Conservation (phyloP, 2,113 vertebrate genomes). For the Thunnus thynnus region DNA sequence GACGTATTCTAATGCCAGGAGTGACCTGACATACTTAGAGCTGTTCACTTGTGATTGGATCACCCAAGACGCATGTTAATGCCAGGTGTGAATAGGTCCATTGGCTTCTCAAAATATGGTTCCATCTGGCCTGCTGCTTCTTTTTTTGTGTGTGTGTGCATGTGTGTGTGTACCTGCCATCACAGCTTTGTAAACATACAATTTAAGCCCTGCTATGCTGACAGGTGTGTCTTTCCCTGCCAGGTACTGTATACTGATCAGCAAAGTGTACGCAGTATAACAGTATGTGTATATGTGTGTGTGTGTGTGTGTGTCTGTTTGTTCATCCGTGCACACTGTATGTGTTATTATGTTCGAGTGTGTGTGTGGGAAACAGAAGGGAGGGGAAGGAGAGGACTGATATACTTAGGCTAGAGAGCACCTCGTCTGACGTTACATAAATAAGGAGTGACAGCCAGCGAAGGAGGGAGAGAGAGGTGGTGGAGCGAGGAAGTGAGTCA, state of each 20-base stretch:
- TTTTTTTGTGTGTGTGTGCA: slow-evolving; percentile 18
- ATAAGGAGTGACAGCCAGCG: slow-evolving; percentile 64
- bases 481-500: slow-evolving; percentile 58
- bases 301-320: slow-evolving; percentile 13
- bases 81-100: not conserved
- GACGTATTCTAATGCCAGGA: too few species aligned
- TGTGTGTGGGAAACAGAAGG: slow-evolving; percentile 5
- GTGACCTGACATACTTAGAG: too few species aligned
- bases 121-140: slow-evolving; percentile 47
- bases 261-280: not conserved
- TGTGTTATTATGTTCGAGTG: slow-evolving; percentile 6
- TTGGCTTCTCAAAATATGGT: slow-evolving; percentile 51
- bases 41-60: too few species aligned
- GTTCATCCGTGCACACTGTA: not conserved
- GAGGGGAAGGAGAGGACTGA: slow-evolving; percentile 28
- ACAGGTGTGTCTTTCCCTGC: slow-evolving; percentile 36
- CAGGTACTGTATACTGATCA: slow-evolving; percentile 5
- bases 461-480: slow-evolving; percentile 47
- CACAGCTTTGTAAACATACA: slow-evolving; percentile 26
- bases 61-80: too few species aligned
- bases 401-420: slow-evolving; percentile 51
- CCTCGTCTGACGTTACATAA: slow-evolving; percentile 57
- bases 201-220: slow-evolving; percentile 11
- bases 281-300: not conserved
- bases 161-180: slow-evolving; percentile 12